Conservation (phyloP, 2,797 vertebrate species). For the Falco concolor region DNA sequence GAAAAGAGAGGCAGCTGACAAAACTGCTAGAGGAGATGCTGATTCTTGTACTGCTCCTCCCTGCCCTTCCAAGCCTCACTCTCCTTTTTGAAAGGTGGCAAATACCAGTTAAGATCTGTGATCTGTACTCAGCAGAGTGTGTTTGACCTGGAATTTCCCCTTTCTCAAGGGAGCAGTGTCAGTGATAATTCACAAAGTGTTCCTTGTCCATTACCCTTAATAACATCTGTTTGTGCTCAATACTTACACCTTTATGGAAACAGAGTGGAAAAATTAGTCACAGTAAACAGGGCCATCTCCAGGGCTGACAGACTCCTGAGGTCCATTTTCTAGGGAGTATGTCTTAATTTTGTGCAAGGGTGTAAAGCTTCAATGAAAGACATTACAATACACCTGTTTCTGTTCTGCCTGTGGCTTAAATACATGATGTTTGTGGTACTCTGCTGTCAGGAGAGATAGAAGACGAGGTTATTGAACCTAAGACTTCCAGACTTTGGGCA, state of each 20-base stretch:
- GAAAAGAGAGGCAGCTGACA: not conserved
- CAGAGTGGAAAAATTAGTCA: not conserved
- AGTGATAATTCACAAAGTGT: not conserved
- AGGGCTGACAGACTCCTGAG: not conserved
- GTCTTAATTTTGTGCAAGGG: not conserved
- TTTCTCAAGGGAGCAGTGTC: not conserved
- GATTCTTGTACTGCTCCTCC: not conserved
- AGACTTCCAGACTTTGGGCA: not conserved
- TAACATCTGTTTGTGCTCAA: not conserved
- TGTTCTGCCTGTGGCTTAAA: not conserved
- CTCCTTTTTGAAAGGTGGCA: not conserved
- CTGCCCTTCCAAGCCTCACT: not conserved
- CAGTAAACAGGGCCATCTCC: not conserved
- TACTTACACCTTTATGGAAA: not conserved
- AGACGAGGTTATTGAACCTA: not conserved
- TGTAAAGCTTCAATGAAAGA: not conserved
- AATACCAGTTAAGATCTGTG: not conserved
- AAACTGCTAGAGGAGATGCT: not conserved
- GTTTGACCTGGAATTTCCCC: not conserved
- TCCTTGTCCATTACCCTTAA: not conserved
- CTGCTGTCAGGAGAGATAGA: not conserved
- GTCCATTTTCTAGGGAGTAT: not conserved
- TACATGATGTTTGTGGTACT: not conserved
- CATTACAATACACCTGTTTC: not conserved
- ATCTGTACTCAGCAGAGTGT: not conserved